Evolutionary conservation across 23 tunicate genomes (phyloP).

Genomic region (Corella eumyota): DNA sequence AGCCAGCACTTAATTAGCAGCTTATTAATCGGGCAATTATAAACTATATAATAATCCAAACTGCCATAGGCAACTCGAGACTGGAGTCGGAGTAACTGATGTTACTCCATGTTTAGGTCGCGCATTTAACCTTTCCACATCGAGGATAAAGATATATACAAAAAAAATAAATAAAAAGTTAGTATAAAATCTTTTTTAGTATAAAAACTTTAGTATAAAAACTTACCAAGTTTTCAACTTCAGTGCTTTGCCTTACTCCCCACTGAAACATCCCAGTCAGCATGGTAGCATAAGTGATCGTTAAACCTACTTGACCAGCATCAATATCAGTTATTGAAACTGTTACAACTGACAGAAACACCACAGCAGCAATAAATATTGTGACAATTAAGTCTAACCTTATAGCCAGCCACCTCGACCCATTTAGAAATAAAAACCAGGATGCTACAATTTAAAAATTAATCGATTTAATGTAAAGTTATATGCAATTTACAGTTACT

Average conservation of each 20-base stretch:
- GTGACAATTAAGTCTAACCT: conserved; percentile 61
- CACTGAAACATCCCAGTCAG: conserved; percentile 80
- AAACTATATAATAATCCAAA: no score
- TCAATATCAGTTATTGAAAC: conserved; percentile 15
- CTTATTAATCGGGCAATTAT: no score
- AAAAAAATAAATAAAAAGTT: no score
- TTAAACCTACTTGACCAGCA: conserved; percentile 60
- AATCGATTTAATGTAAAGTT: neutral
- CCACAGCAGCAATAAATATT: conserved; percentile 35
- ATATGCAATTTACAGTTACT: no score
- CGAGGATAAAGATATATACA: no score
- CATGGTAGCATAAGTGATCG: conserved; percentile 45
- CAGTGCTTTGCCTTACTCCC: conserved; percentile 69
- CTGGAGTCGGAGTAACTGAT: no score
- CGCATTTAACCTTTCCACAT: no score
- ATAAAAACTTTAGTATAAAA: no score
- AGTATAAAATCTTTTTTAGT: no score
- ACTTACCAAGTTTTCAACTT: conserved; percentile 79
- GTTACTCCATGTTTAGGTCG: no score
- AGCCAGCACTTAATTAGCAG: no score
- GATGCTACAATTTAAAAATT: conserved; percentile 43
- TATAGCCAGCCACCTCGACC: conserved; percentile 63
- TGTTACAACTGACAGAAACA: conserved; percentile 25
- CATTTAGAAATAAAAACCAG: conserved; percentile 43
- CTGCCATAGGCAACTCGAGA: no score